Evolutionary conservation across 2,888 invertebrate species (phyloP), one percentile per base, ranked within the genome.

Genomic region (Balanococcus diminutus): DNA sequence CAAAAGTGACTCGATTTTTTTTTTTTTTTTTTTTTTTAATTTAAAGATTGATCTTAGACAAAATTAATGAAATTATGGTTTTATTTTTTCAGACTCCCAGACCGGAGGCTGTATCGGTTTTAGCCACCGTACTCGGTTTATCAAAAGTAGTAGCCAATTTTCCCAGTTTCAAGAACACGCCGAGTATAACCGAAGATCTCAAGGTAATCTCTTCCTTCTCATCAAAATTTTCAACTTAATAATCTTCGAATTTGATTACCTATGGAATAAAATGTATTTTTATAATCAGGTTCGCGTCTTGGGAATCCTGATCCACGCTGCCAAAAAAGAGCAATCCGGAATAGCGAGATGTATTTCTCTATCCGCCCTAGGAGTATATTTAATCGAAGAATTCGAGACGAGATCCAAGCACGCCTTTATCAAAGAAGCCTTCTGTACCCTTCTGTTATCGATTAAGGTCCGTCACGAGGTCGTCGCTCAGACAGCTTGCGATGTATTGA

Each of bases 291-390:
- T 98, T 90, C 95, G 96, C 89, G 94, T 97, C 85, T 92, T 98
- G 67, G 95, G 94, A 89, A 95, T 97, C 88, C 92, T 98, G 86
- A 91, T 98, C 88, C 93, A 96, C 89, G 95, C 96, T 88, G 97
- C 97, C 32, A 94, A 96, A 86, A 93, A 95, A 81, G 98, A 98
- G 91, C 96, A 96, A 87, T 94, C 95, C 84, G 96, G 95, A 22
- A 93, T 94, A 89, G 97, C 97, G 32, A 93, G 98, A 87, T 96
- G 96, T 89, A 94, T 97, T 88, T 96, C 97, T 46, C 92, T 98
- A 2, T 95, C 96, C 86, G 95, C 96, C 82, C 92, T 98, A 84
- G 95, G 96, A 0, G 92, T 94, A 88, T 95, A 93, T 89, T 91
- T 94, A 25, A 94, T 94, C 88, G 92, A 93, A 89, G 94, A 87